Evolutionary conservation across 1,140 invertebrate genomes (phyloP).

Genomic region (Orussus abietinus): DNA sequence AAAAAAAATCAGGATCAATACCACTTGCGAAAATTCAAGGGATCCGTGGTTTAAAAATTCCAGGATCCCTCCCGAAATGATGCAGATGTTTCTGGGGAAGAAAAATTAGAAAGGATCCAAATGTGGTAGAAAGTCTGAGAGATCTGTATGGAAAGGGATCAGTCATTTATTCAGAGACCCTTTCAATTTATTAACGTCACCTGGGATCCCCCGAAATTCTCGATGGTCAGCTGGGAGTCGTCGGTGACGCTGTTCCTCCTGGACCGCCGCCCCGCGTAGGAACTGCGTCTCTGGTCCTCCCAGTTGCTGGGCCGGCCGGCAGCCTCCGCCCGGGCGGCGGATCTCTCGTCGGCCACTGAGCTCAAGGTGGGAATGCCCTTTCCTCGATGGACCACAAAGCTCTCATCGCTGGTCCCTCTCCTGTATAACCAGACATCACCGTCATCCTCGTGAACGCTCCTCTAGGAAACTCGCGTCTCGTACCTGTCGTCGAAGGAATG

Average conservation of each 20-base stretch:
- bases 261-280: slow-evolving; percentile 77
- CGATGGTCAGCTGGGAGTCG: slow-evolving; percentile 83
- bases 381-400: slow-evolving; percentile 77
- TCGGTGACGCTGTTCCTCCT: slow-evolving; percentile 80
- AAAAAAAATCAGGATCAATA: no score
- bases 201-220: slow-evolving; percentile 87
- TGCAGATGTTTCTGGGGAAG: slow-evolving; percentile 61
- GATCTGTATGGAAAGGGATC: no score
- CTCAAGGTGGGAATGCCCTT: slow-evolving; percentile 74
- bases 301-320: slow-evolving; percentile 82
- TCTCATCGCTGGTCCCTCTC: slow-evolving; percentile 55
- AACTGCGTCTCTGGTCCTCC: slow-evolving; percentile 67
- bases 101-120: no score
- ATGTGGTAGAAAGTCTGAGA: no score
- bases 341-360: slow-evolving; percentile 58
- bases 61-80: slow-evolving; percentile 67
- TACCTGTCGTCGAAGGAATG: slow-evolving; percentile 49
- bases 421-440: slow-evolving; percentile 25
- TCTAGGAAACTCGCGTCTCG: no score
- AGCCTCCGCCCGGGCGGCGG: slow-evolving; percentile 55
- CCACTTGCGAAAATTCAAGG: no score
- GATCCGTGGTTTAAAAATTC: no score
- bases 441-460: no score
- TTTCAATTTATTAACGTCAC: slow-evolving; percentile 35
- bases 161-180: no score